phyloP scores from a whole-genome alignment of 2,797 vertebrate species.

The Cygnus olor region DNA sequence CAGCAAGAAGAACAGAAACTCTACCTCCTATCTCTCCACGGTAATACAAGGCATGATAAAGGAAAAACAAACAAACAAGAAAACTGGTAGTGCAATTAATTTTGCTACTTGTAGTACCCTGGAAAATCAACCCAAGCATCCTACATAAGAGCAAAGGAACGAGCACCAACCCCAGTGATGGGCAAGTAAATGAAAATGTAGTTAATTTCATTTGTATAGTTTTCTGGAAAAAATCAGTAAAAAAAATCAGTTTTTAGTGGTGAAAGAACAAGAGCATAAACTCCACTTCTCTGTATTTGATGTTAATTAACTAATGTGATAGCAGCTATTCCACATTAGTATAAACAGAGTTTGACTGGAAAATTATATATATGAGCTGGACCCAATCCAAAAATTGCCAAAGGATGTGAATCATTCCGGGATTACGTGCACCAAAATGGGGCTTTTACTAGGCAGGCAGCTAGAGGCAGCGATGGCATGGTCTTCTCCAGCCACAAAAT shows the following conservation, averaged over 20 bases:
- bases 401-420: not conserved
- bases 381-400: not conserved
- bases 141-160: not conserved
- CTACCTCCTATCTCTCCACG: not conserved
- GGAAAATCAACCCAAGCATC: not conserved
- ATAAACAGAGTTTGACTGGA: not conserved
- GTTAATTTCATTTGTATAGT: not conserved
- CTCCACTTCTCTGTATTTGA: not conserved
- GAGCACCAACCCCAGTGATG: not conserved
- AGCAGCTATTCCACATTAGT: not conserved
- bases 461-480: fast-evolving
- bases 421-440: not conserved
- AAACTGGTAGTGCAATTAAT: not conserved
- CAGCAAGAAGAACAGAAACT: conserved; percentile 28
- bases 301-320: too few relatives aligned
- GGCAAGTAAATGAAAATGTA: not conserved
- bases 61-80: not conserved
- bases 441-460: not conserved
- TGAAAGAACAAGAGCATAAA: not conserved
- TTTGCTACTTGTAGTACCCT: not conserved
- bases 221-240: not conserved
- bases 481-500: not conserved
- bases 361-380: fast-evolving
- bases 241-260: not conserved
- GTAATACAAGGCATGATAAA: not conserved